Percentiles rank a stretch among this genome's conserved stretches.
These are phyloP conservation scores for rat (Rattus norvegicus) DNA, from an alignment of 2,113 vertebrate genomes.

Conservation along the genomic window GRCr8 NC_086031.1:97993001-97993500, in stretches of 20 bases:
- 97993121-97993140: neutral
- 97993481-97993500: neutral
- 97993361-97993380: neutral
- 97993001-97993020: neutral
- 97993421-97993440: neutral
- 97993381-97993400: neutral
- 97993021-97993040: neutral
- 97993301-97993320: neutral
- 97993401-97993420: neutral
- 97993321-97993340: neutral
- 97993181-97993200: neutral
- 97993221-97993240: neutral
- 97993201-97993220: neutral
- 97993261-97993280: neutral
- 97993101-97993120: neutral
- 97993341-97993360: neutral
- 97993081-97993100: neutral
- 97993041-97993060: neutral
- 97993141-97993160: neutral
- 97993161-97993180: neutral
- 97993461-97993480: slow-evolving; percentile 8
- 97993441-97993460: neutral
- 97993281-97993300: neutral
- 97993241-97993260: neutral
- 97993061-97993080: neutral